A percentile compares a stretch with the other conserved stretches of the same genome.
Evolutionary conservation across 2,888 invertebrate species (phyloP).

Genomic region (Melinaea menophilus): DNA sequence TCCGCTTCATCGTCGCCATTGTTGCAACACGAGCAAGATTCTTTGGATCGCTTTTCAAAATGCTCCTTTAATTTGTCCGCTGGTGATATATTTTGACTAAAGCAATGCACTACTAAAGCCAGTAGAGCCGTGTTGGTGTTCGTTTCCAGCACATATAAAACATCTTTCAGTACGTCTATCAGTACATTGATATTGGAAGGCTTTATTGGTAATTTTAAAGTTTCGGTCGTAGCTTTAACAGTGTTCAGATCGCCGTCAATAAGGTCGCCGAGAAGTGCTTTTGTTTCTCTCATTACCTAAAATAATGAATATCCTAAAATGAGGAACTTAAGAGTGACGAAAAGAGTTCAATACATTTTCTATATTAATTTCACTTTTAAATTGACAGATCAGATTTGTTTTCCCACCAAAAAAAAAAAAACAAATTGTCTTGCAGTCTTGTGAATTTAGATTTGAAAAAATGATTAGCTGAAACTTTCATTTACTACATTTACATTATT

Average conservation of each 20-base stretch:
- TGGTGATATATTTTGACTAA: slow-evolving; percentile 51
- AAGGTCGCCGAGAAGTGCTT: slow-evolving; percentile 64
- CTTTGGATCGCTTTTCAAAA: slow-evolving; percentile 37
- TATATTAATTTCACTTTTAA: too few species aligned
- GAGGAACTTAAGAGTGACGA: background rate
- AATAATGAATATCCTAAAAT: slow-evolving; percentile 27
- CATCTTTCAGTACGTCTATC: slow-evolving; percentile 79
- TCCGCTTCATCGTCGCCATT: slow-evolving; percentile 51
- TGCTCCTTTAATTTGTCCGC: slow-evolving; percentile 54
- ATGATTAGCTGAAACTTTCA: too few species aligned
- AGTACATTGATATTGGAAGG: slow-evolving; percentile 74
- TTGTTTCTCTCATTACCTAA: slow-evolving; percentile 75
- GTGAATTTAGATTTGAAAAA: too few species aligned
- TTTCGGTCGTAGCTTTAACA: slow-evolving; percentile 57
- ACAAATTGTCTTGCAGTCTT: too few species aligned
- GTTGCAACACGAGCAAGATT: slow-evolving; percentile 45
- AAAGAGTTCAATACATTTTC: too few species aligned
- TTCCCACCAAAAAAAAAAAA: too few species aligned
- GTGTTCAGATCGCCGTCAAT: slow-evolving; percentile 62
- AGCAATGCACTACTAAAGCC: slow-evolving; percentile 71
- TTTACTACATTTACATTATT: too few species aligned
- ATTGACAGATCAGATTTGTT: too few species aligned
- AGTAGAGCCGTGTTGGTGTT: slow-evolving; percentile 82
- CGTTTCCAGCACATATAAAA: slow-evolving; percentile 80
- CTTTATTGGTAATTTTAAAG: slow-evolving; percentile 61